Evolutionary conservation across 2,113 vertebrate species (phyloP), one percentile per base, ranked within the genome.

Genomic region (Phrynosoma platyrhinos): DNA sequence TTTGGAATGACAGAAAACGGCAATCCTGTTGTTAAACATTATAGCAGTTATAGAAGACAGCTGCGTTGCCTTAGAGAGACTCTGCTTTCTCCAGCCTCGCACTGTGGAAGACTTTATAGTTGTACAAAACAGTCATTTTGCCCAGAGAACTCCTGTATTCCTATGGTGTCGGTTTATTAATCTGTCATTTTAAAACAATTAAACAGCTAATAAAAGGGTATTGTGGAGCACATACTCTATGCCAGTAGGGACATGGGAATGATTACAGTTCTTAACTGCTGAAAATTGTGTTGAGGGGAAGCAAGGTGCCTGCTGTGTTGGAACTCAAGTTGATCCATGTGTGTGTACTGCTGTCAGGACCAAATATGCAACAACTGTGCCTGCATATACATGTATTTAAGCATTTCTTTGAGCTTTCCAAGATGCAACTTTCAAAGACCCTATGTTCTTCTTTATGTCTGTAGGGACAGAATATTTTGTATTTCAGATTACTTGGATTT

Each of bases 151-250:
- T 84, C 89, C 85, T 83, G 81, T 85, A 58, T 87, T 89, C 55
- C 2, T 27, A 27, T 0, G 0, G 83, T 18, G 2, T 55, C 62
- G 58, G 12, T 36, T 81, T 78, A 53, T 80, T 47, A 79, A 77
- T 68, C 66, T 90, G 90, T 84, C 88, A 85, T 87, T 82, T 83
- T 36, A 0, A 83, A 74, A 85, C 87, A 91, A 66, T 20, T n/a
- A 72, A 40, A 25, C 32, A n/a, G 53, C 42, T 74, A 36, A 20
- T 91, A 1, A n/a, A 85, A 82, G 53, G 32, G 9, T 79, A 1
- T 8, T 8, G 6, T 69, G 23, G 53, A 53, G 64, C 0, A 0
- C 6, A 58, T 2, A 58, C 42, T 42, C 0, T 69, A 32, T 16
- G 14, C 66, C 36, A 47, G n/a, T 36, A 36, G 71, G 21, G 69